A percentile compares a stretch with the other conserved stretches of the same genome.
These are phyloP conservation scores for Baccha elongata DNA, from an alignment of 2,888 invertebrate species.

Conservation along the genomic window DNA sequence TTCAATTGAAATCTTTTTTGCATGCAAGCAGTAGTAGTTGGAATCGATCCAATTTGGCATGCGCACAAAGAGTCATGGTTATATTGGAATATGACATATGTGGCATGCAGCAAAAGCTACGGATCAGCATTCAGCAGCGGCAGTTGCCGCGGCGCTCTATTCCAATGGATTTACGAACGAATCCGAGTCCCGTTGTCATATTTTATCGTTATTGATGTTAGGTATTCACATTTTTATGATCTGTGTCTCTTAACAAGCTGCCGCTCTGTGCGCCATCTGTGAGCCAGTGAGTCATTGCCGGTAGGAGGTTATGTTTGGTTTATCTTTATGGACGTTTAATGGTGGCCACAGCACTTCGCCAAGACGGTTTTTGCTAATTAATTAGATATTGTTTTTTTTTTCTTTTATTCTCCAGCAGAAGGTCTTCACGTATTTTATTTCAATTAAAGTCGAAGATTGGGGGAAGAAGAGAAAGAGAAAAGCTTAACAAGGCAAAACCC, in stretches of 20 bases:
- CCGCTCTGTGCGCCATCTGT: constrained; percentile 36
- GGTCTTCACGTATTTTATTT: constrained; percentile 33
- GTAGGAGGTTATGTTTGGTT: constrained; percentile 27
- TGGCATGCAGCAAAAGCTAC: constrained; percentile 33
- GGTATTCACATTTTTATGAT: constrained; percentile 47
- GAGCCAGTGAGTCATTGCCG: constrained; percentile 30
- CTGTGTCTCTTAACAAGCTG: constrained; percentile 41
- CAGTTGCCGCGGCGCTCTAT: background rate
- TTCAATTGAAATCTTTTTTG: constrained; percentile 2
- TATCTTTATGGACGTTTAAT: constrained; percentile 53
- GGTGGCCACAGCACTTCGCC: constrained; percentile 40
- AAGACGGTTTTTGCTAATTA: constrained; percentile 52
- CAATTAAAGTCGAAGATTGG: constrained; percentile 26
- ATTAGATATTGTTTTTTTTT: constrained; percentile 13
- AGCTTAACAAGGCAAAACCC: constrained; percentile 56
- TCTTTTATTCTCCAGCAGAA: background rate
- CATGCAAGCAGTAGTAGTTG: constrained; percentile 33
- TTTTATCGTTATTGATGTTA: constrained; percentile 64
- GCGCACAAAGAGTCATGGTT: constrained; percentile 46
- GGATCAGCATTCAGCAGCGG: constrained; percentile 4
- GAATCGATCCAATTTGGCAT: constrained; percentile 61
- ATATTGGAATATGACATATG: constrained; percentile 64
- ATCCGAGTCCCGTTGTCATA: constrained; percentile 44
- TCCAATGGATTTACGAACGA: background rate
- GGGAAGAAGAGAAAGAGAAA: background rate